Evolutionary conservation across 2,797 vertebrate species (phyloP).

Genomic region (Pseudotriccus pelzelni): DNA sequence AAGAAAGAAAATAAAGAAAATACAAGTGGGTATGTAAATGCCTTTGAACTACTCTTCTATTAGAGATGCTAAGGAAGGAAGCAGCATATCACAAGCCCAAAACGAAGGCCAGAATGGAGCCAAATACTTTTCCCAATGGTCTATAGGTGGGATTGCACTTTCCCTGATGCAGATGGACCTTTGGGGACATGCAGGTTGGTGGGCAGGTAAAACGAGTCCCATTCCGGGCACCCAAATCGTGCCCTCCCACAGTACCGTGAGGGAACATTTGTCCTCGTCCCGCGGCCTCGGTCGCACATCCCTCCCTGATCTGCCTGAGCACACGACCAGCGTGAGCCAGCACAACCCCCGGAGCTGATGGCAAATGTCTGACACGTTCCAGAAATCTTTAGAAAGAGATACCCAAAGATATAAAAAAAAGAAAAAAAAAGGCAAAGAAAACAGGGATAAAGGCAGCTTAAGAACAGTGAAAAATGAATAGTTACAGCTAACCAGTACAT

Average conservation of each 20-base stretch:
- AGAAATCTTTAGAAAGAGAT: neutral
- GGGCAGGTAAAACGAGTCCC: neutral
- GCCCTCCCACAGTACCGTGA: neutral
- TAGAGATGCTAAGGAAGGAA: neutral
- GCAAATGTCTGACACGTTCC: neutral
- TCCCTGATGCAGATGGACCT: neutral
- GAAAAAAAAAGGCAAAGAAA: neutral
- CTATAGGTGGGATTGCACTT: neutral
- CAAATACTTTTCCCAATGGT: neutral
- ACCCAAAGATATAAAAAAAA: neutral
- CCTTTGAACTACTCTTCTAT: neutral
- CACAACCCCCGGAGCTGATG: neutral
- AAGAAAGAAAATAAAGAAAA: neutral
- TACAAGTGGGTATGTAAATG: neutral
- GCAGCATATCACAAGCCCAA: neutral
- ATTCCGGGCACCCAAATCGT: neutral
- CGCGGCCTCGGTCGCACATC: accelerated
- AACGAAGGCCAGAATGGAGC: neutral
- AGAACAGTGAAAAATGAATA: neutral
- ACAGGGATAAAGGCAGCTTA: neutral
- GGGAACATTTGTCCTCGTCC: neutral
- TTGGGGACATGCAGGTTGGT: neutral
- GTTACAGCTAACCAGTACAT: neutral
- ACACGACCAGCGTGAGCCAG: neutral
- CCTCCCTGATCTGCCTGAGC: neutral